Conservation (phyloP, 2,113 vertebrate genomes). For the Ciconia boyciana region DNA sequence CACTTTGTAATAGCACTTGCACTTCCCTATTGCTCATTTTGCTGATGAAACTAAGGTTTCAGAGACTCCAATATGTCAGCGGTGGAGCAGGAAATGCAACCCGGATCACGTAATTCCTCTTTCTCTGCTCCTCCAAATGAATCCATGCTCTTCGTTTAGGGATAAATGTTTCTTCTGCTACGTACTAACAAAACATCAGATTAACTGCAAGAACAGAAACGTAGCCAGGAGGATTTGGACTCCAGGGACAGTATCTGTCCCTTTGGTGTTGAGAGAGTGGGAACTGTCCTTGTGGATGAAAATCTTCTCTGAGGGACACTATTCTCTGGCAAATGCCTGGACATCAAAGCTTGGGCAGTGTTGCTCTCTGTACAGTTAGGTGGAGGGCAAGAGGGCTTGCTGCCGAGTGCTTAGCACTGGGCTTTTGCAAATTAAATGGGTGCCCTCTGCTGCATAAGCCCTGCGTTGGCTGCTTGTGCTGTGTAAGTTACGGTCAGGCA, state of each 20-base stretch:
- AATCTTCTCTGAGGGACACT: not conserved
- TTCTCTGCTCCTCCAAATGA: not conserved
- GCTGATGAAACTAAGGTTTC: not conserved
- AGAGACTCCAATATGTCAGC: not conserved
- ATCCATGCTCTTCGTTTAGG: not conserved
- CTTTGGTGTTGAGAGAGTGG: not conserved
- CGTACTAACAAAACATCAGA: not conserved
- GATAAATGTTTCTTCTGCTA: not conserved
- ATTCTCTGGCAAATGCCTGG: not conserved
- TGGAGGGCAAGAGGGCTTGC: not conserved
- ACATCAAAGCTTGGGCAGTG: not conserved
- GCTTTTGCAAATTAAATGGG: constrained; percentile 20
- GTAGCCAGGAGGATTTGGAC: not conserved
- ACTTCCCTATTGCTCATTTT: not conserved
- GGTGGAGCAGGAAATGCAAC: not conserved
- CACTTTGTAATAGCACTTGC: not conserved
- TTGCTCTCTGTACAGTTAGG: not conserved
- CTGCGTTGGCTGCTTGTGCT: not conserved
- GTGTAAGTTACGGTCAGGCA: not conserved
- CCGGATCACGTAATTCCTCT: not conserved
- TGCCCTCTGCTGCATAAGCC: not conserved
- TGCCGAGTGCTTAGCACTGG: not conserved
- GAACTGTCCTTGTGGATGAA: not conserved
- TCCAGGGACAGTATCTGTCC: not conserved
- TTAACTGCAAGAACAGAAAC: not conserved